Evolutionary conservation across 2,113 vertebrate species (phyloP).

Genomic region (Montifringilla adamsi): DNA sequence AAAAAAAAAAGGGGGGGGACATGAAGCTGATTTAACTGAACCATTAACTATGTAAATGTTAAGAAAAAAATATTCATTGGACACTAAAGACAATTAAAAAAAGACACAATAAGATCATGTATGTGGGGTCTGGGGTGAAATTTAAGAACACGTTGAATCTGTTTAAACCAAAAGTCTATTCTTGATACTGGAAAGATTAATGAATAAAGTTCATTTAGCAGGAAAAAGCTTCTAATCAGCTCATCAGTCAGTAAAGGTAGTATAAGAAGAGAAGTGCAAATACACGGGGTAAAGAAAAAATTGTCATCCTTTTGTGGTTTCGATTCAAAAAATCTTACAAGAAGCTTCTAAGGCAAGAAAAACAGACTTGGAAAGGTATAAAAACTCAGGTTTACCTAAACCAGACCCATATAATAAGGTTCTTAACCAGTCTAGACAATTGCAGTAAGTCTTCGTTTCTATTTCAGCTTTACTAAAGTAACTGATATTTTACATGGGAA

Average conservation of each 20-base stretch:
- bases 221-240: background rate
- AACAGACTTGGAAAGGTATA: background rate
- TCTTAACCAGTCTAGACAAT: background rate
- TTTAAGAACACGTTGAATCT: background rate
- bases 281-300: background rate
- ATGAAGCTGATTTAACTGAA: background rate
- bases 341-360: background rate
- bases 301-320: background rate
- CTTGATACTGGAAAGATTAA: background rate
- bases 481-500: background rate
- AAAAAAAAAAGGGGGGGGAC: background rate
- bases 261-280: background rate
- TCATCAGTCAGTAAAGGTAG: background rate
- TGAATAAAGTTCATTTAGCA: background rate
- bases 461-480: background rate
- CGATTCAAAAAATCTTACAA: background rate
- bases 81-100: background rate
- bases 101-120: background rate
- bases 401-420: background rate
- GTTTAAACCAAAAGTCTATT: background rate
- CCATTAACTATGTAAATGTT: background rate
- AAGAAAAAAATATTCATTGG: background rate
- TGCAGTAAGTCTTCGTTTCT: background rate
- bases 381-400: background rate
- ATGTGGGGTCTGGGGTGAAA: background rate